Evolutionary conservation across 2,113 vertebrate genomes (phyloP), one percentile per base, ranked within the genome.

Genomic region (Malurus cyaneus): DNA sequence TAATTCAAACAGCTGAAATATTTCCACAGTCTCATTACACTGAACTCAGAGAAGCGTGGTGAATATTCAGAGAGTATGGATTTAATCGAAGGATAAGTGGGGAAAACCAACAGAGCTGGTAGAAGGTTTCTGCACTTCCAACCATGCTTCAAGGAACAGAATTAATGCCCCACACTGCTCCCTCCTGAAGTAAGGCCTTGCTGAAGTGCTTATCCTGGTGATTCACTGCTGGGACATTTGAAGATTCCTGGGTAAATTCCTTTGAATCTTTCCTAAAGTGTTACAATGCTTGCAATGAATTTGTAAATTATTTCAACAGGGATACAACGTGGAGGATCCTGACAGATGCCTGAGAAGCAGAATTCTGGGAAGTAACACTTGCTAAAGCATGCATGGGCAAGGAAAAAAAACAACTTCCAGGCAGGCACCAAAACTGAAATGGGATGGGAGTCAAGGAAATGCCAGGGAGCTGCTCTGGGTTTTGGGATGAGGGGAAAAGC

Each of bases 21-120:
- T 47, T 80, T 88, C 53, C 86, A 54, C 7, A 60, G 42, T 39
- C 77, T 71, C 15, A 11, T 71, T 46, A 74, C 42, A 52, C 32
- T 59, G 47, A 79, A 81, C 26, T 69, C 56, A 28, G 36, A n/a
- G 3, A 42, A 80, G n/a, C 10, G 20, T 7, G 11, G 36, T 14
- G 12, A 85, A 65, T 25, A 57, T 2, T 34, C 62, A 36, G 25
- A 46, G 13, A 74, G 32, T 4, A 47, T 0, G 0, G 29, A 69
- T 62, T 59, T 62, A 79, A 82, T 39, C 57, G 56, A 67, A 46
- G 9, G 26, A 9, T 14, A n/a, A 49, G 7, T 12, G 5, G 24
- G 21, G 15, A 91, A 76, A 94, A 83, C 24, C 53, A 66, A 10
- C 16, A 66, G 39, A 57, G 49, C 31, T 79, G 31, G 20, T 11